Percentiles rank a stretch among this genome's conserved stretches.
These are phyloP conservation scores for Chelonoidis abingdonii DNA, from an alignment of 2,113 vertebrate species.

Conservation along the genomic window DNA sequence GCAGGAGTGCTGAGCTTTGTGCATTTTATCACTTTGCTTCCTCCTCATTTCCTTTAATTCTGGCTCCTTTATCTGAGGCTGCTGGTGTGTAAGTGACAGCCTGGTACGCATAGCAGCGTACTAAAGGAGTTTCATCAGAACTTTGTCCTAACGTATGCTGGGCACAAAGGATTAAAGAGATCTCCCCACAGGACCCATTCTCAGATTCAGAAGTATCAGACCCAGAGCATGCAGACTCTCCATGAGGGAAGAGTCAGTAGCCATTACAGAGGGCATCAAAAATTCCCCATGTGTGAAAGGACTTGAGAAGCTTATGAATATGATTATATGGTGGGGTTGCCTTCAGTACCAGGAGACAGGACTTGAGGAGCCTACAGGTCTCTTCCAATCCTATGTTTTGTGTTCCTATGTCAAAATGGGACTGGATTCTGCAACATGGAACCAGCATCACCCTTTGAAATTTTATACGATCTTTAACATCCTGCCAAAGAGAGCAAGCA, in stretches of 20 bases:
- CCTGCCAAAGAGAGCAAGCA: neutral
- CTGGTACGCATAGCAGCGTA: neutral
- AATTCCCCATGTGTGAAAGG: neutral
- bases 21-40: neutral
- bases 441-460: neutral
- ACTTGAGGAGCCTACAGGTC: neutral
- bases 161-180: neutral
- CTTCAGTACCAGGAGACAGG: neutral
- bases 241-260: neutral
- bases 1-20: neutral
- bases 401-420: neutral
- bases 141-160: neutral
- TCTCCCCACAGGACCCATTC: neutral
- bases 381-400: neutral
- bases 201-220: slow-evolving; percentile 6
- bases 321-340: neutral
- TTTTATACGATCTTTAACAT: neutral
- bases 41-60: neutral
- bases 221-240: neutral
- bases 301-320: neutral
- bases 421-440: neutral
- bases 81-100: neutral
- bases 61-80: slow-evolving; percentile 4
- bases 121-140: slow-evolving; percentile 1
- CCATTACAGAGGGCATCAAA: neutral